Evolutionary conservation across 1,140 invertebrate species (phyloP), one percentile per base, ranked within the genome.

Genomic region (Chymomyza costata): DNA sequence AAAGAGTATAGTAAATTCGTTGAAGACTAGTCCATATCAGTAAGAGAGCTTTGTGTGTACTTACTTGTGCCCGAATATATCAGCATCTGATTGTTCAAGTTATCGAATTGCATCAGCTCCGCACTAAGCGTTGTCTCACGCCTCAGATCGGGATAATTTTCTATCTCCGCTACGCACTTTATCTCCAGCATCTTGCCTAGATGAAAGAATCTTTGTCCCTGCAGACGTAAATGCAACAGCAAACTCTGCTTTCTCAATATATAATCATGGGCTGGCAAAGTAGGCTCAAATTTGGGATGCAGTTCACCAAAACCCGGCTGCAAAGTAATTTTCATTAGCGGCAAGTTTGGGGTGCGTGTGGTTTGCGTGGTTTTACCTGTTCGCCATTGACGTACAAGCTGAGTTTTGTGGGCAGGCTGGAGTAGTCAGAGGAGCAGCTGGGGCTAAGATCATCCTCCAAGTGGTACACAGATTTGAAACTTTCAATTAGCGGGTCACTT

Each of bases 351-450:
- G 6, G 40, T 50, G 30, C 18, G 37, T 49, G 31, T 18, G 16
- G 6, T 13, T 6, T 15, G 13, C 3, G n/a, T n/a, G 28, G 13
- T 37, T 44, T n/a, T 41, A 89, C 88, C 87, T 88, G 88, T 44
- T 88, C 87, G 52, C 87, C 87, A 70, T 91, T 90, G 62, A 91
- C 89, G 69, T 88, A 90, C 90, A 90, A 91, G 46, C 87, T 87
- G 45, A 91, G 87, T 39, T 87, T 87, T 6, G 90, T 87, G 7
- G 89, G 87, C 19, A 90, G 87, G 63, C 89, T 87, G 10, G 89
- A 89, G 61, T 86, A 88, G 66, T 88, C 87, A 14, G 89, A 89
- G 28, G 88, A 86, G 82, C 90, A 90, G 69, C 89, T 90, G 35
- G 89, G 88, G 38, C 86, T 86, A 35, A 90, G 84, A 48, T 86